Evolutionary conservation across 2,113 vertebrate species (phyloP).

Genomic region (Cyprinus carpio): DNA sequence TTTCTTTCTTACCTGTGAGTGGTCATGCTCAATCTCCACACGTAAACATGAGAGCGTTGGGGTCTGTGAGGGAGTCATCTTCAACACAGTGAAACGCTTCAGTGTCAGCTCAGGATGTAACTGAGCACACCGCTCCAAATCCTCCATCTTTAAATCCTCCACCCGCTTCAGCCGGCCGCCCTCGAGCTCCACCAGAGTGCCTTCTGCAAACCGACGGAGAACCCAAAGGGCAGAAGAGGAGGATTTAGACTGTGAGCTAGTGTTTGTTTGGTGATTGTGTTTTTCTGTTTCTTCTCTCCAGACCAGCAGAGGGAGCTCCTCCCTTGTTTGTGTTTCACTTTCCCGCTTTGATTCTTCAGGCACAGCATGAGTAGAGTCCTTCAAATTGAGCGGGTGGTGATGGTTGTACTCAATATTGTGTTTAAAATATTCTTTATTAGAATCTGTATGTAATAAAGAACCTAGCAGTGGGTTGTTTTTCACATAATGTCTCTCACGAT

Average conservation of each 20-base stretch:
- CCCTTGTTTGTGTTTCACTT: slow-evolving; percentile 6
- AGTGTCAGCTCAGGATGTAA: slow-evolving; percentile 73
- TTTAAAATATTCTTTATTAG: background rate
- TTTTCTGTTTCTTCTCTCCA: slow-evolving; percentile 36
- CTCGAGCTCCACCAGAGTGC: slow-evolving; percentile 76
- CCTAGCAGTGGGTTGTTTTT: slow-evolving; percentile 13
- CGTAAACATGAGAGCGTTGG: slow-evolving; percentile 69
- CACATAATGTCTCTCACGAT: background rate
- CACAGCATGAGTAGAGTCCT: background rate
- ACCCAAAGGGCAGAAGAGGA: slow-evolving; percentile 60
- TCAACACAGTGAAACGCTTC: slow-evolving; percentile 74
- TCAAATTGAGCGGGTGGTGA: background rate
- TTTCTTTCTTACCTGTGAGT: slow-evolving; percentile 67
- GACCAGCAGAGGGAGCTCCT: slow-evolving; percentile 49
- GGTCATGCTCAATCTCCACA: slow-evolving; percentile 72
- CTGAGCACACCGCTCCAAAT: slow-evolving; percentile 72
- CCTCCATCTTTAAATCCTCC: slow-evolving; percentile 76
- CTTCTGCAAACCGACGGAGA: slow-evolving; percentile 73
- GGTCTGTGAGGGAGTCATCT: slow-evolving; percentile 63
- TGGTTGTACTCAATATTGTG: slow-evolving; percentile 27
- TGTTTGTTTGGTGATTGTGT: background rate
- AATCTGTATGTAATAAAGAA: slow-evolving; percentile 8
- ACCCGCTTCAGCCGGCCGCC: slow-evolving; percentile 72
- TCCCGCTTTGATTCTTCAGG: slow-evolving; percentile 18
- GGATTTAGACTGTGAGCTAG: background rate